Conservation (phyloP, 2,113 vertebrate species). For the Zosterops hypoxanthus region DNA sequence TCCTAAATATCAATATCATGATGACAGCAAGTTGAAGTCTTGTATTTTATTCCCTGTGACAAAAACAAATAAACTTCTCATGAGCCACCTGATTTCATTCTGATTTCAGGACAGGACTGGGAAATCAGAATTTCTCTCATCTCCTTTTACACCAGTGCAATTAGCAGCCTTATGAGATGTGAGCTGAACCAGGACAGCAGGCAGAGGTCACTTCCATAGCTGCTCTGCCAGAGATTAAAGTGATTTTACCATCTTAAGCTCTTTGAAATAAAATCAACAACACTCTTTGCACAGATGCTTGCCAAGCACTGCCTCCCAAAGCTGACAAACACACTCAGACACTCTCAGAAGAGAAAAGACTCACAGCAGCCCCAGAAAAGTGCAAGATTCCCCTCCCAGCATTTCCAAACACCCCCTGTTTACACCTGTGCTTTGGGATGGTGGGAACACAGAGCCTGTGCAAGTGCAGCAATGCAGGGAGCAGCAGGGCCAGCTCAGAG, state of each 20-base stretch:
- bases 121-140: background rate
- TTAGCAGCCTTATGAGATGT: background rate
- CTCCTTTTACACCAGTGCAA: background rate
- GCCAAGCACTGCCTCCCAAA: background rate
- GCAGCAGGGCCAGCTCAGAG: background rate
- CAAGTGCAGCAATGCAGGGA: background rate
- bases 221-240: conserved; percentile 4
- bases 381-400: background rate
- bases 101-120: background rate
- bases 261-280: conserved; percentile 37
- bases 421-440: background rate
- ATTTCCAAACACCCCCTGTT: background rate
- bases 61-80: background rate
- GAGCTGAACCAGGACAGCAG: background rate
- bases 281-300: background rate
- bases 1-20: background rate
- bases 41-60: background rate
- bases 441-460: background rate
- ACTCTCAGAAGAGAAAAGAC: background rate
- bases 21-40: background rate
- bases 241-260: conserved; percentile 4
- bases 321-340: background rate
- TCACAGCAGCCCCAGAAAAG: background rate
- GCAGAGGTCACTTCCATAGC: conserved; percentile 3
- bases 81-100: background rate